Evolutionary conservation across 2,888 invertebrate species (phyloP).

Genomic region (Sthenelais limicola): DNA sequence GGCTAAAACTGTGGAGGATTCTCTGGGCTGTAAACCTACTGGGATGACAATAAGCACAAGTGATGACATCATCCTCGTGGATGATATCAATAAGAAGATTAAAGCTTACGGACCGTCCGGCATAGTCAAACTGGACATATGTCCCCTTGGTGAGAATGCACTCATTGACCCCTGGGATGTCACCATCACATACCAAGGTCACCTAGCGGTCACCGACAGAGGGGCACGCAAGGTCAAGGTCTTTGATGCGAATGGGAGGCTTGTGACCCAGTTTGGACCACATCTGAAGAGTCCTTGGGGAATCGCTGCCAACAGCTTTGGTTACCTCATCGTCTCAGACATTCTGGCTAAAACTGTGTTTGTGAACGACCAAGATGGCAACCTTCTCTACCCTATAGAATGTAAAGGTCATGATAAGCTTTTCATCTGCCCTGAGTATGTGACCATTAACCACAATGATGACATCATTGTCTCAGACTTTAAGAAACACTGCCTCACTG

Average conservation of each 20-base stretch:
- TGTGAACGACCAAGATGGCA: constrained; percentile 59
- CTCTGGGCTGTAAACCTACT: constrained; percentile 65
- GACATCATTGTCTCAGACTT: constrained; percentile 67
- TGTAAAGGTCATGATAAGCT: constrained; percentile 53
- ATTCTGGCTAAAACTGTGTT: constrained; percentile 59
- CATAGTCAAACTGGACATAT: constrained; percentile 55
- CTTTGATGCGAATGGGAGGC: constrained; percentile 56
- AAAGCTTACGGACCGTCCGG: constrained; percentile 61
- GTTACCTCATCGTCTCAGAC: constrained; percentile 66
- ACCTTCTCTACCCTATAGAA: constrained; percentile 56
- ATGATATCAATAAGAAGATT: constrained; percentile 65
- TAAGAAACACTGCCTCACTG: constrained; percentile 64
- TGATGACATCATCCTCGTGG: constrained; percentile 60
- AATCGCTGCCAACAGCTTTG: constrained; percentile 58
- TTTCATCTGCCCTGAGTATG: constrained; percentile 66
- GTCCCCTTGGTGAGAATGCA: constrained; percentile 55
- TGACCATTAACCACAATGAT: constrained; percentile 59
- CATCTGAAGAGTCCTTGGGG: constrained; percentile 66
- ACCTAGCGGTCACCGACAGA: constrained; percentile 65
- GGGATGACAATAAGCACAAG: constrained; percentile 58
- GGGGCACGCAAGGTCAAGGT: constrained; percentile 61
- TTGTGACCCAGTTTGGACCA: constrained; percentile 55
- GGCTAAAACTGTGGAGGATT: constrained; percentile 52
- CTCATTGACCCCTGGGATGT: constrained; percentile 66
- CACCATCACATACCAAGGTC: constrained; percentile 59